These are phyloP conservation scores for Polypedilum pembai DNA, from an alignment of 1,140 invertebrate genomes.

Conservation along the genomic window DNA sequence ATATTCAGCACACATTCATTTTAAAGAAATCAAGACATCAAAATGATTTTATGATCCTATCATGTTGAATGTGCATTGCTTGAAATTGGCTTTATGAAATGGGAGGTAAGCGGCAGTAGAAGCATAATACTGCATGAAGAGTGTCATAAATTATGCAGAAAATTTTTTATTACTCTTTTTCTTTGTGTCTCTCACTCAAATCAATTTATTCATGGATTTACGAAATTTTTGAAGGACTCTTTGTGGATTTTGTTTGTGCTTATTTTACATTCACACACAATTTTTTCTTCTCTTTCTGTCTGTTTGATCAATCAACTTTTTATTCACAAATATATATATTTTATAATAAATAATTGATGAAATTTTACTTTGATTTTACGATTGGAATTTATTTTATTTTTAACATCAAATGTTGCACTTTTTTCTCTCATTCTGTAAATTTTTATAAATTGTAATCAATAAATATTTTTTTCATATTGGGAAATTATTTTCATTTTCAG, in stretches of 20 bases:
- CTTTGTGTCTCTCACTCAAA: background rate
- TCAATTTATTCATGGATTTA: background rate
- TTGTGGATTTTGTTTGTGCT: background rate
- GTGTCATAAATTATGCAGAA: slow-evolving; percentile 7
- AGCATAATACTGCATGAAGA: background rate
- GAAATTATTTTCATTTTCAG: background rate
- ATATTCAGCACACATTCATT: background rate
- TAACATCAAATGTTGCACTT: no score
- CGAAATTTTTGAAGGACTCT: slow-evolving; percentile 7
- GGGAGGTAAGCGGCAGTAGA: no score
- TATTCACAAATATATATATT: background rate
- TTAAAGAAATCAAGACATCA: slow-evolving; percentile 3
- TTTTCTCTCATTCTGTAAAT: background rate
- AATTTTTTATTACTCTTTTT: background rate
- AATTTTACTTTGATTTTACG: background rate
- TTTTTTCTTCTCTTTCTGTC: no score
- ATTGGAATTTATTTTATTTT: no score
- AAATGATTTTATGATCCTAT: slow-evolving; percentile 14
- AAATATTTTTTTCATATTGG: background rate
- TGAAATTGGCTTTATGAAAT: no score
- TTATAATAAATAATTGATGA: background rate
- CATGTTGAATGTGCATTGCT: background rate
- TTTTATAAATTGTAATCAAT: background rate
- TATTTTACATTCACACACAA: background rate
- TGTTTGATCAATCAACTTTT: background rate